Percentiles rank a stretch among this genome's conserved stretches.
phyloP scores from a whole-genome alignment of 1,140 invertebrate species.

The Littorina saxatilis region DNA sequence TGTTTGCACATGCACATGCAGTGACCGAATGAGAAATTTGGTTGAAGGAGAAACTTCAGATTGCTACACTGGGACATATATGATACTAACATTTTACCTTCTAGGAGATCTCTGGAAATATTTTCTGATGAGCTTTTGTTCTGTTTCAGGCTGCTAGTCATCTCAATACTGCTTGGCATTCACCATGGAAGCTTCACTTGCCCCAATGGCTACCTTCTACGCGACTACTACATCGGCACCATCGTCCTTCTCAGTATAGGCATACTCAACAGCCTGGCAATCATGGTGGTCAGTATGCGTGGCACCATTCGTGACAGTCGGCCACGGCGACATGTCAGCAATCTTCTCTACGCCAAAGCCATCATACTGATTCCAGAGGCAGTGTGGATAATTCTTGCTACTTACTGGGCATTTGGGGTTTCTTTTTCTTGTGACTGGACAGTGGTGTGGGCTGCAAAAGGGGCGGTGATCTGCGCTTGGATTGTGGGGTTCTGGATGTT shows the following conservation, averaged over 20 bases:
- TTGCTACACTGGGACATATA: too few relatives aligned
- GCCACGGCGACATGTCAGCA: slow-evolving; percentile 71
- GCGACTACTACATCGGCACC: slow-evolving; percentile 64
- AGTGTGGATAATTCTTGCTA: slow-evolving; percentile 86
- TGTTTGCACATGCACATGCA: too few relatives aligned
- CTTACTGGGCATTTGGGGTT: slow-evolving; percentile 84
- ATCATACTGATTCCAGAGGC: slow-evolving; percentile 85
- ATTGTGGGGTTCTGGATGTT: slow-evolving; percentile 84
- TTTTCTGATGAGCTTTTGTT: too few relatives aligned
- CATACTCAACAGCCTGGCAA: slow-evolving; percentile 63
- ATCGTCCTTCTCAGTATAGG: slow-evolving; percentile 66
- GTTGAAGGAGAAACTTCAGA: too few relatives aligned
- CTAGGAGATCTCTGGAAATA: too few relatives aligned
- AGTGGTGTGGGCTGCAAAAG: slow-evolving; percentile 70
- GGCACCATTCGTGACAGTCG: slow-evolving; percentile 73
- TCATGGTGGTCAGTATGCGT: slow-evolving; percentile 72
- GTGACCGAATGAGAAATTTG: too few relatives aligned
- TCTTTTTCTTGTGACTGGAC: slow-evolving; percentile 58
- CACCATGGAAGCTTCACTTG: slow-evolving; percentile 57
- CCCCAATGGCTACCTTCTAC: slow-evolving; percentile 52
- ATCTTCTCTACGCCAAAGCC: slow-evolving; percentile 74
- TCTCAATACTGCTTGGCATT: slow-evolving; percentile 57
- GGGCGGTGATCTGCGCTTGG: slow-evolving; percentile 88
- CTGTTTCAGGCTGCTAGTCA: slow-evolving; percentile 58
- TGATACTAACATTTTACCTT: too few relatives aligned